A percentile compares a stretch with the other conserved stretches of the same genome.
phyloP scores from a whole-genome alignment of 1,140 invertebrate species.

The Epicauta chinensis region DNA sequence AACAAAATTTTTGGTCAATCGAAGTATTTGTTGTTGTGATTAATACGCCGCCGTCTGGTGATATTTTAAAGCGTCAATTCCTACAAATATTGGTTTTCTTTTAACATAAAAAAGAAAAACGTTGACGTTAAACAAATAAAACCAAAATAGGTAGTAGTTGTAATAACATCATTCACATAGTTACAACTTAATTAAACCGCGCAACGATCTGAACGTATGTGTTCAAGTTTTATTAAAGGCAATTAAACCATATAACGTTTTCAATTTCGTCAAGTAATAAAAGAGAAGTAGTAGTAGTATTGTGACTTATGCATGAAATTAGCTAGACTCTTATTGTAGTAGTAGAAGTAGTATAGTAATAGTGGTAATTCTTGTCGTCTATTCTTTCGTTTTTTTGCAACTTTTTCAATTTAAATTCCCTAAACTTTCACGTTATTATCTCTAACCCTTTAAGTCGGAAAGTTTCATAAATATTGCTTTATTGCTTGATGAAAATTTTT shows the following conservation, averaged over 20 bases:
- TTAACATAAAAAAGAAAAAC: too few species aligned
- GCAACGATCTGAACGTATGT: conserved; percentile 28
- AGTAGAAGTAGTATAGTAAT: too few species aligned
- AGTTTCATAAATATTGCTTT: too few species aligned
- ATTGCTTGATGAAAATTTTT: too few species aligned
- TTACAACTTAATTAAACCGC: conserved; percentile 36
- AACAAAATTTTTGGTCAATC: too few species aligned
- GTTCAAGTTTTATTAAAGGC: conserved; percentile 35
- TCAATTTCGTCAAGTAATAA: conserved; percentile 30
- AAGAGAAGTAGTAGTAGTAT: conserved; percentile 15
- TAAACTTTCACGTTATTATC: too few species aligned
- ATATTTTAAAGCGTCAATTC: too few species aligned
- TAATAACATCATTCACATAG: conserved; percentile 30
- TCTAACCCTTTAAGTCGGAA: too few species aligned
- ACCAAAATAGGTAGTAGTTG: conserved; percentile 24
- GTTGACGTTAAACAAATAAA: conserved; percentile 31
- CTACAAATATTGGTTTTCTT: too few species aligned
- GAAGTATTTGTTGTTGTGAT: too few species aligned
- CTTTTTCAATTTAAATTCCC: conserved; percentile 15
- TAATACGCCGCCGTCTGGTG: too few species aligned
- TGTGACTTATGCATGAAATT: conserved; percentile 26
- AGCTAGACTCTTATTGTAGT: conserved; percentile 1
- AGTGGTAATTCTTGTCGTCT: conserved; percentile 3
- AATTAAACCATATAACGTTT: conserved; percentile 36
- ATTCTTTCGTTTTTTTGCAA: conserved; percentile 7